Evolutionary conservation across 2,888 invertebrate genomes (phyloP).

Genomic region (Eupithecia vulgata): DNA sequence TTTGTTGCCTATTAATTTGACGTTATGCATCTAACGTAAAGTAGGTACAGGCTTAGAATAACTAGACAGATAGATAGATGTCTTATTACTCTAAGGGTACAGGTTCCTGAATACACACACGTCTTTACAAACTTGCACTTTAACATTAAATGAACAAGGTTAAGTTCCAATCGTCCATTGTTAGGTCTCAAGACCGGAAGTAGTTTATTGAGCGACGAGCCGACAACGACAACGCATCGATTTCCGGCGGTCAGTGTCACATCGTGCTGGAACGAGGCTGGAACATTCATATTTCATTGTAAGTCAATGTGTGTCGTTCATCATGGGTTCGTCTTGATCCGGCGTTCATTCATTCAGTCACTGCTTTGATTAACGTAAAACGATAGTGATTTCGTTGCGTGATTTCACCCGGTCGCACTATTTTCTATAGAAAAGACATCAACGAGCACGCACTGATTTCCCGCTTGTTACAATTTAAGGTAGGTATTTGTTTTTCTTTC

Average conservation of each 20-base stretch:
- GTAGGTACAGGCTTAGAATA: too few relatives aligned
- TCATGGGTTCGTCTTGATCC: background rate
- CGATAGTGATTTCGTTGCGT: slow-evolving; percentile 3
- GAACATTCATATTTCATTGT: slow-evolving; percentile 45
- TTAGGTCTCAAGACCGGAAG: slow-evolving; percentile 60
- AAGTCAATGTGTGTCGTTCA: slow-evolving; percentile 39
- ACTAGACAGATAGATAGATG: too few relatives aligned
- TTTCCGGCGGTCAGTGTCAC: slow-evolving; percentile 73
- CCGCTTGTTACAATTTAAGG: background rate
- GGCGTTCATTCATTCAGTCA: background rate
- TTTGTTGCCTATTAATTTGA: background rate
- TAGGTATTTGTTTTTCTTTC: background rate
- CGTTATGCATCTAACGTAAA: background rate
- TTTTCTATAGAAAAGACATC: slow-evolving; percentile 55
- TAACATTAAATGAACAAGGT: slow-evolving; percentile 33
- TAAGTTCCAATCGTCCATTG: slow-evolving; percentile 35
- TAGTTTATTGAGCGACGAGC: slow-evolving; percentile 63
- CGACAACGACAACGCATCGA: slow-evolving; percentile 55
- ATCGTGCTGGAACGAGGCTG: slow-evolving; percentile 32
- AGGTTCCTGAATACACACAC: background rate
- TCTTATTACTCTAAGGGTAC: too few relatives aligned
- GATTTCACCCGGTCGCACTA: background rate
- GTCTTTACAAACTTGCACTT: background rate
- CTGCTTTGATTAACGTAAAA: slow-evolving; percentile 1
- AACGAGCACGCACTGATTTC: slow-evolving; percentile 49